Base-by-base conservation (phyloP, 2,888 invertebrate genomes). In the Pammene fasciana region DNA sequence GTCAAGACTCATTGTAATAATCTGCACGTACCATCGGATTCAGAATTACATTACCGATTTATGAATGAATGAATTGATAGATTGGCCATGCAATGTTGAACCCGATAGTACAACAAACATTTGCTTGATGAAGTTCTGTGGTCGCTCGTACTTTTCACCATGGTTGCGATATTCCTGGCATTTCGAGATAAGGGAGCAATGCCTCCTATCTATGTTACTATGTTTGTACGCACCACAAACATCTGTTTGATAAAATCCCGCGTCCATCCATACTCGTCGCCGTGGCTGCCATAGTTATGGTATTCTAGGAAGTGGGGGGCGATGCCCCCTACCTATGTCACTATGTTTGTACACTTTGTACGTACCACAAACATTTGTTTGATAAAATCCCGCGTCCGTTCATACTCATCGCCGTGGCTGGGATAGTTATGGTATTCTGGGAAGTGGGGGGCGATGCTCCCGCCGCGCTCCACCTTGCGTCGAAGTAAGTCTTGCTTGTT, bases 401-500 rank as follows among this genome's bases (percentile, higher is more conserved):
- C 94, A 76, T 95, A 96, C 81, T 96, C 95, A 78, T 94, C 94
- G 0, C 93, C 93, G 71, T 82, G 87, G 0, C 90, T 86, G 10
- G 86, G 80, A 78, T 93, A 96, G n/a, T 89, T 75, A 5, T 86
- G 78, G 78, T 94, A 96, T 70, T 95, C 93, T 0, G 95, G 95
- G 86, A 96, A 96, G 84, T 95, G 94, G 0, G 93, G 89, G 0
- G 90, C 94, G 64, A 96, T 93, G 89, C 91, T 72, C 93, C 93
- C 14, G 96, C 96, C 62, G 93, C 93, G n/a, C 94, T 86, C 64
- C 60, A 97, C 93, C 86, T 97, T 97, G 59, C 93, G 92, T 75
- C 95, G 94, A 64, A 97, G 89, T 3, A 96, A 87, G 81, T 97
- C 97, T 80, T 96, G 96, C 82, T 97, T 97, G 85, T 97, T 97